phyloP scores from a whole-genome alignment of 2,113 vertebrate genomes.

The Corythoichthys haematopterus region DNA sequence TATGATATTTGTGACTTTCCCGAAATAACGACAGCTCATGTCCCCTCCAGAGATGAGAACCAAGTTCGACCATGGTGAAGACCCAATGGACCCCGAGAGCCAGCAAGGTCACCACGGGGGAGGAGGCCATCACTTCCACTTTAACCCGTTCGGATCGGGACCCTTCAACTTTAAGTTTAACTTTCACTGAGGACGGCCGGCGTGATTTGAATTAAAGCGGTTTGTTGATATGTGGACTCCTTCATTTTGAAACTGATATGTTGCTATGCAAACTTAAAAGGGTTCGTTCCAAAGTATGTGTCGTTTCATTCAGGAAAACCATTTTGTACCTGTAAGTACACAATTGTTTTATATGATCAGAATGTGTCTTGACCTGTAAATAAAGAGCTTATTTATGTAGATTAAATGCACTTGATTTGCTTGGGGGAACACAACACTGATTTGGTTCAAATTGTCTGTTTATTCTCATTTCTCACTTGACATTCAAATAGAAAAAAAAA shows the following conservation, averaged over 20 bases:
- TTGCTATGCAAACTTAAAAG: slow-evolving; percentile 39
- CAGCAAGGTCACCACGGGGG: slow-evolving; percentile 82
- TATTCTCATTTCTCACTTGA: background rate
- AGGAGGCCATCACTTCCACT: slow-evolving; percentile 83
- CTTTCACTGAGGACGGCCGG: slow-evolving; percentile 79
- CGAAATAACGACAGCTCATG: too few species aligned
- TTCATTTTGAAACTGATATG: slow-evolving; percentile 14
- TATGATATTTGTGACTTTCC: too few species aligned
- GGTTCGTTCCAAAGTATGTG: slow-evolving; percentile 18
- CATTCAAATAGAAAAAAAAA: background rate
- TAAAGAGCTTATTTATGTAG: slow-evolving; percentile 73
- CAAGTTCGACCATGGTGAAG: slow-evolving; percentile 93
- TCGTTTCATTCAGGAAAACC: slow-evolving; percentile 46
- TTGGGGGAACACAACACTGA: background rate
- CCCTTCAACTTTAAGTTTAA: slow-evolving; percentile 95
- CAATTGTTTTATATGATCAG: slow-evolving; percentile 72
- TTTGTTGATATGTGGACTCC: slow-evolving; percentile 26
- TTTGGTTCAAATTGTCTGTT: background rate
- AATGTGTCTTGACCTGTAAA: slow-evolving; percentile 68
- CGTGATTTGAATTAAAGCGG: slow-evolving; percentile 18
- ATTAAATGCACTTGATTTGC: slow-evolving; percentile 27
- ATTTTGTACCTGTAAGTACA: slow-evolving; percentile 57
- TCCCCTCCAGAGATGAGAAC: slow-evolving; percentile 85
- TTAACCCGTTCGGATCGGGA: slow-evolving; percentile 95
- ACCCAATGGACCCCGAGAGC: slow-evolving; percentile 92